Evolutionary conservation across 2,888 invertebrate genomes (phyloP).

Genomic region (Lasiommata megera): DNA sequence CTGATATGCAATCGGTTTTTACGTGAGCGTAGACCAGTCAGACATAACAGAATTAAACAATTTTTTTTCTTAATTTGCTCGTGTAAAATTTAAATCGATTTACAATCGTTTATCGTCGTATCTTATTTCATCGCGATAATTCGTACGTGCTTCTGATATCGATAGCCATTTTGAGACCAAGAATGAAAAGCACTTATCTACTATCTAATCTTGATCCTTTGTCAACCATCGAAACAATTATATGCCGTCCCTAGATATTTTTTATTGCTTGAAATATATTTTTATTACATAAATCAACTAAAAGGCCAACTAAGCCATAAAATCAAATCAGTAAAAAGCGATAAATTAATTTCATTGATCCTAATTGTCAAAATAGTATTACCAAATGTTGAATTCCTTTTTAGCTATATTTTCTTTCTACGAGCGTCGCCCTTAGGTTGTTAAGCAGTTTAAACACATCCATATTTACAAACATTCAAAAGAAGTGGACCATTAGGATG

Average conservation of each 20-base stretch:
- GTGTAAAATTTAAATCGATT: background rate
- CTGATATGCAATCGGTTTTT: too few species aligned
- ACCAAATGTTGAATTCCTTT: slow-evolving; percentile 77
- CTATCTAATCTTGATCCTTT: slow-evolving; percentile 16
- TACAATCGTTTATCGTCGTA: slow-evolving; percentile 1
- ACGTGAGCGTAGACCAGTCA: too few species aligned
- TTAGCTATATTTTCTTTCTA: slow-evolving; percentile 4
- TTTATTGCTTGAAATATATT: background rate
- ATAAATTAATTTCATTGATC: slow-evolving; percentile 12
- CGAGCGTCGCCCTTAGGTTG: background rate
- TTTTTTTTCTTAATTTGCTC: too few species aligned
- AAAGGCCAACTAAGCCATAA: too few species aligned
- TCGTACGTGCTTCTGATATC: slow-evolving; percentile 3
- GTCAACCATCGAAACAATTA: background rate
- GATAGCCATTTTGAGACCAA: slow-evolving; percentile 10
- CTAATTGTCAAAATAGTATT: too few species aligned
- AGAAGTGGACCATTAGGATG: too few species aligned
- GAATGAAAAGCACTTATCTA: slow-evolving; percentile 1
- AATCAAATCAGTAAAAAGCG: background rate
- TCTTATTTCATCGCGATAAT: slow-evolving; percentile 6
- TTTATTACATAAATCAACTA: too few species aligned
- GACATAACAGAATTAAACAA: too few species aligned
- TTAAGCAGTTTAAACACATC: background rate
- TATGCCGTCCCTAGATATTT: background rate
- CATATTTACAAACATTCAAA: too few species aligned